These are phyloP conservation scores for Burhinus bistriatus DNA, from an alignment of 2,113 vertebrate genomes.

Conservation along the genomic window DNA sequence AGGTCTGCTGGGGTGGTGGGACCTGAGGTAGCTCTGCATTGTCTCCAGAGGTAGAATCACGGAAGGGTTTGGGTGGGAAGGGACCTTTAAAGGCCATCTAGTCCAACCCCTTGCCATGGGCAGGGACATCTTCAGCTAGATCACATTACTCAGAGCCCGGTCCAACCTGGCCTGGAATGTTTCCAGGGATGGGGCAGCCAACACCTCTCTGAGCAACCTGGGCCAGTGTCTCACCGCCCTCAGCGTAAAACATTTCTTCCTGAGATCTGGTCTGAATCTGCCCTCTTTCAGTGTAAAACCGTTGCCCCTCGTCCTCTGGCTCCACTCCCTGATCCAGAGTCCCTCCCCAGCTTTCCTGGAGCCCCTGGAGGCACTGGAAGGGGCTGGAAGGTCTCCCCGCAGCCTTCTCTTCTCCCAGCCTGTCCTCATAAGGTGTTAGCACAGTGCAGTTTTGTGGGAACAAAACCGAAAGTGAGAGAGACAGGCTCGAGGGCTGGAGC, in stretches of 20 bases:
- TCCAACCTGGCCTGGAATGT: background rate
- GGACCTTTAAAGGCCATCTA: background rate
- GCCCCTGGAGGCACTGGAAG: background rate
- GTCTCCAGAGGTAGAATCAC: background rate
- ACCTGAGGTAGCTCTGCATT: background rate
- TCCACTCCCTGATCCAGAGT: background rate
- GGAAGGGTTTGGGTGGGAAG: background rate
- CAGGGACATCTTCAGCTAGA: background rate
- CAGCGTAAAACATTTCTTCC: background rate
- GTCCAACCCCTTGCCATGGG: background rate
- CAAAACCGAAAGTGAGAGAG: background rate
- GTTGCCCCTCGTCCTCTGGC: background rate
- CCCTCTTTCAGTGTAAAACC: background rate
- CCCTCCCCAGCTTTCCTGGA: background rate
- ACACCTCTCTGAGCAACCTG: background rate
- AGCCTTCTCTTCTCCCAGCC: background rate
- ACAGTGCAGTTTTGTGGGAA: background rate
- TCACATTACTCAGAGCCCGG: background rate
- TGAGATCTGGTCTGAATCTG: background rate
- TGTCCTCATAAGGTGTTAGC: accelerated
- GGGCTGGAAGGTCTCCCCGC: background rate
- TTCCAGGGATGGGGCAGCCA: background rate
- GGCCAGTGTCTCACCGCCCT: background rate
- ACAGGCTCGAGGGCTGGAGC: accelerated
- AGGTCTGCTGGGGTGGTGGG: background rate